Conservation (phyloP, 1,140 invertebrate species). For the Halyomorpha halys region DNA sequence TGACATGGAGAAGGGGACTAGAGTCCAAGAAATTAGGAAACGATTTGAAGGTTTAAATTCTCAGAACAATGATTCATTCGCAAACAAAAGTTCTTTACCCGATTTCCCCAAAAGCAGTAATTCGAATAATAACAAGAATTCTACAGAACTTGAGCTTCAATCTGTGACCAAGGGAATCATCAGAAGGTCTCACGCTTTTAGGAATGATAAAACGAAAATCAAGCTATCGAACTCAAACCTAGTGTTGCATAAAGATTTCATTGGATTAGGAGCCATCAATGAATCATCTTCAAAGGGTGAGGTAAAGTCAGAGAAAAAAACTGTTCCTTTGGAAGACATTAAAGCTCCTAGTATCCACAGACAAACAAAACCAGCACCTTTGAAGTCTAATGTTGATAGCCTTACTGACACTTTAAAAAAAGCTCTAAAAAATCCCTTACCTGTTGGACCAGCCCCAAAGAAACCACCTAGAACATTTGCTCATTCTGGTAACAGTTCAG, state of each 20-base stretch:
- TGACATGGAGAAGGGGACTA: constrained; percentile 25
- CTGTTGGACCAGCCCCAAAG: constrained; percentile 52
- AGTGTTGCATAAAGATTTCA: background rate
- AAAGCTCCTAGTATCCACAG: background rate
- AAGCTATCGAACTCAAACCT: background rate
- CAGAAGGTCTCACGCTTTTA: constrained; percentile 28
- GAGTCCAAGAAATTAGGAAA: constrained; percentile 27
- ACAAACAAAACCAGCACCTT: background rate
- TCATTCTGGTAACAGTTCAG: constrained; percentile 17
- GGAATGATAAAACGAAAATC: constrained; percentile 24
- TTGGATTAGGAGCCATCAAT: no score
- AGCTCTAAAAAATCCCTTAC: constrained; percentile 50
- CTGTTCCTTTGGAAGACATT: background rate
- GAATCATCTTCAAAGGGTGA: no score
- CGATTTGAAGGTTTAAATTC: constrained; percentile 28
- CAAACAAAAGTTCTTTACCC: constrained; percentile 1
- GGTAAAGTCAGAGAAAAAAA: no score
- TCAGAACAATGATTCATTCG: constrained; percentile 4
- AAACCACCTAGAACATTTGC: constrained; percentile 57
- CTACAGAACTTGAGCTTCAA: background rate
- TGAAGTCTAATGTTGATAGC: background rate
- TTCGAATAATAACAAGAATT: background rate
- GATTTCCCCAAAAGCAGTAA: background rate
- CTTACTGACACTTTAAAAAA: constrained; percentile 45
- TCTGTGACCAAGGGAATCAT: constrained; percentile 21